These are phyloP conservation scores for Alexandromys fortis DNA, from an alignment of 2,113 vertebrate species.

Conservation along the genomic window DNA sequence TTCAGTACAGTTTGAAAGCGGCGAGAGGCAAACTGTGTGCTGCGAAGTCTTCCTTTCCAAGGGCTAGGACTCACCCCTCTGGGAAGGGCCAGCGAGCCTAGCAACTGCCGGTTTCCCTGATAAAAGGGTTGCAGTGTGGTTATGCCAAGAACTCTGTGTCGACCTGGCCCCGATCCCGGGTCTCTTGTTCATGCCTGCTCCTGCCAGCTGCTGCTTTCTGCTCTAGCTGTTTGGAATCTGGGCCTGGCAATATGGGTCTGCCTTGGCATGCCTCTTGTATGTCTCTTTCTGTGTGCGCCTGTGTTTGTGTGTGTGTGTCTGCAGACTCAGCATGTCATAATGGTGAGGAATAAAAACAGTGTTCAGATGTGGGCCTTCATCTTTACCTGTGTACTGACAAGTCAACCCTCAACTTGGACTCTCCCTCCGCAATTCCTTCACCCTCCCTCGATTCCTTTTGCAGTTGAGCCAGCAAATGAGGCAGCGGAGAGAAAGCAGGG, in stretches of 20 bases:
- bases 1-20: conserved; percentile 49
- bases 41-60: conserved; percentile 35
- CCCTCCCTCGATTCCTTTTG: not conserved
- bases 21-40: conserved; percentile 16
- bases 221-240: conserved; percentile 74
- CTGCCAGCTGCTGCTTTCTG: conserved; percentile 69
- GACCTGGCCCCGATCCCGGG: conserved; percentile 46
- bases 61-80: conserved; percentile 36
- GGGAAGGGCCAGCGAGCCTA: not conserved
- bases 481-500: not conserved
- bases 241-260: conserved; percentile 51
- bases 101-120: conserved; percentile 18
- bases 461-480: not conserved
- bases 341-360: not conserved
- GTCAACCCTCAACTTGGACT: not conserved
- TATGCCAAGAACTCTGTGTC: conserved; percentile 59
- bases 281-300: not conserved
- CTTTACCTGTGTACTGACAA: not conserved
- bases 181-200: conserved; percentile 45
- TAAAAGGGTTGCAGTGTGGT: conserved; percentile 25
- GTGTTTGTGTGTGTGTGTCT: not conserved
- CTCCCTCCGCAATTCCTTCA: not conserved
- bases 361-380: not conserved
- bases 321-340: not conserved
- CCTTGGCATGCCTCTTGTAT: conserved; percentile 48